Conservation (phyloP, 2,113 vertebrate genomes). For the Pseudolaguvia tuberculata region DNA sequence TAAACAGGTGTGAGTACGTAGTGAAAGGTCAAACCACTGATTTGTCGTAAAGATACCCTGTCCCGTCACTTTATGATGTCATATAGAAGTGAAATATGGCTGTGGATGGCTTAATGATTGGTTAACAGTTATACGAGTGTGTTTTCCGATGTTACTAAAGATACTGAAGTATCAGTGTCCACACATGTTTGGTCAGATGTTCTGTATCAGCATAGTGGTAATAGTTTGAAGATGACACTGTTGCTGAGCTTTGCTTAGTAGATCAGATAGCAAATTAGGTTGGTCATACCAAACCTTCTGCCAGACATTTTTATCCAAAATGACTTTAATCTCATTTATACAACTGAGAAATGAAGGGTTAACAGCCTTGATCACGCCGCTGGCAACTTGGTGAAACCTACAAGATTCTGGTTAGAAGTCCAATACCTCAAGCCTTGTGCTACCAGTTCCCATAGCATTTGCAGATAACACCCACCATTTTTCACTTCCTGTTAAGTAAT, state of each 20-base stretch:
- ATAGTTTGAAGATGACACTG: slow-evolving; percentile 43
- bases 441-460: too few species aligned
- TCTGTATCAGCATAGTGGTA: slow-evolving; percentile 44
- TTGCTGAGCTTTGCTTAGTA: slow-evolving; percentile 34
- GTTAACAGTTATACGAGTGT: slow-evolving; percentile 50
- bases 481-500: too few species aligned
- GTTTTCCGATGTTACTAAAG: slow-evolving; percentile 52
- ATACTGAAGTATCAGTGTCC: slow-evolving; percentile 53
- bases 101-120: slow-evolving; percentile 43
- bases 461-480: too few species aligned
- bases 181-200: slow-evolving; percentile 51
- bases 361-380: too few species aligned
- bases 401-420: too few species aligned
- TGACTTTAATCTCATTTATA: too few species aligned
- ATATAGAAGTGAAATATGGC: slow-evolving; percentile 37
- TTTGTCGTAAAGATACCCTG: background rate
- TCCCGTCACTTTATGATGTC: slow-evolving; percentile 4
- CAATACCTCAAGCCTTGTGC: too few species aligned
- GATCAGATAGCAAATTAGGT: slow-evolving; percentile 29
- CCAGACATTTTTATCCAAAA: too few species aligned
- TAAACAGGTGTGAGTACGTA: background rate
- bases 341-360: too few species aligned
- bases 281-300: too few species aligned
- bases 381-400: too few species aligned
- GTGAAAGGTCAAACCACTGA: slow-evolving; percentile 8